Conservation (phyloP, 2,888 invertebrate genomes). For the Euproctis similis region DNA sequence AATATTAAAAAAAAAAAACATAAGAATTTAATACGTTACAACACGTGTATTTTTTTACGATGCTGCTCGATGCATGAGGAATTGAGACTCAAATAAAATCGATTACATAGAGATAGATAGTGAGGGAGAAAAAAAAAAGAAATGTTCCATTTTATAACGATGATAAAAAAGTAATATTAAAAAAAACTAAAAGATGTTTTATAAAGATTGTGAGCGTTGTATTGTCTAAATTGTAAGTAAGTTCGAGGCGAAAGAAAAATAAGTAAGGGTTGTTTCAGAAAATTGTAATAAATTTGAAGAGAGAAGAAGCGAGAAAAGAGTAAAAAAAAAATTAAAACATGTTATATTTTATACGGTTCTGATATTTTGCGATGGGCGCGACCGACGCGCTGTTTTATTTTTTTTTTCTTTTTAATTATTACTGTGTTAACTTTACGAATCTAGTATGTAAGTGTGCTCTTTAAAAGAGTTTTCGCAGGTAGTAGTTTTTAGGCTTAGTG, state of each 20-base stretch:
- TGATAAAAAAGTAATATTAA: constrained; percentile 50
- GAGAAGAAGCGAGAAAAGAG: constrained; percentile 52
- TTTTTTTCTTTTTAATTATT: constrained; percentile 22
- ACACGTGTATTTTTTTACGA: constrained; percentile 72
- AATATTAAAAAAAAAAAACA: no score
- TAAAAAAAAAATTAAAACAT: no score
- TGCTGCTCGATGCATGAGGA: constrained; percentile 67
- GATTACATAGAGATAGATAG: no score
- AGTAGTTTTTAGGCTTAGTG: constrained; percentile 76
- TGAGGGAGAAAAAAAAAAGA: no score
- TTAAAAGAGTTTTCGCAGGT: constrained; percentile 74
- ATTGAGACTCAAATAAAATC: constrained; percentile 65
- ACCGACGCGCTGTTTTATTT: constrained; percentile 23
- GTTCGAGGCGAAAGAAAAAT: constrained; percentile 54
- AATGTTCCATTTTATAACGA: constrained; percentile 66
- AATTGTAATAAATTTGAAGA: constrained; percentile 74
- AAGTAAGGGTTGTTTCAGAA: constrained; percentile 73
- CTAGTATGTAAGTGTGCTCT: constrained; percentile 70
- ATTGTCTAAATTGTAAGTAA: constrained; percentile 70
- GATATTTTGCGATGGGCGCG: constrained; percentile 41
- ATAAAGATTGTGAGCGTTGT: constrained; percentile 68
- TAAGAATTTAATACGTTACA: constrained; percentile 50
- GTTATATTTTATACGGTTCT: constrained; percentile 71
- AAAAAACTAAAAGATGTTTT: constrained; percentile 58
- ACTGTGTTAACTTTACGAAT: constrained; percentile 70